Base-by-base conservation (phyloP, 2,888 invertebrate genomes). In the Ophion ventricosus region DNA sequence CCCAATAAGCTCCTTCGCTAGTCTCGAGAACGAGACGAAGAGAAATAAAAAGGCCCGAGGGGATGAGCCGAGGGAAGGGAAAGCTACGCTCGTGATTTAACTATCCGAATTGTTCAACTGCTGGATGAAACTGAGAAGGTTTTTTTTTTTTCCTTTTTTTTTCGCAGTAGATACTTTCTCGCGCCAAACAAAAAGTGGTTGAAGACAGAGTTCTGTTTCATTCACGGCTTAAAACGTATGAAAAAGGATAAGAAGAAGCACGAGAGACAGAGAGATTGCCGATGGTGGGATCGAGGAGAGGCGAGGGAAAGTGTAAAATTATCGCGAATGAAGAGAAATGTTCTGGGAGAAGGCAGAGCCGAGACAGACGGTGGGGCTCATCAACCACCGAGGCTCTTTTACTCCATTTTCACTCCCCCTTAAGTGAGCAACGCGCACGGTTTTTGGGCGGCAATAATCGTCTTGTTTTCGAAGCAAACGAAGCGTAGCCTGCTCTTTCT, bases 391-490 rank as follows among this genome's bases (percentile, higher is more conserved):
- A 81, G 76, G 80, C 74, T 83, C 66, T 73, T n/a, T n/a, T 40
- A 61, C 49, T 74, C 57, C 72, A 35, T 66, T 49, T 70, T 66
- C 26, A 56, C 35, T 64, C 54, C 57, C 23, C n/a, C n/a, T n/a
- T n/a, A 54, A 70, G 75, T 74, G 69, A 80, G 69, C 61, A 76
- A 40, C 69, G 40, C 26, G 49, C 66, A 79, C 76, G 77, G 54
- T 82, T 73, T 84, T 77, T 77, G 84, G 84, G 84, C 77, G 83
- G 75, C 83, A 81, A 87, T 85, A 85, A 85, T 80, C 78, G 84
- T 70, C 74, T 78, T 84, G 81, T 84, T 84, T 84, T 84, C 70
- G 78, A 78, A 84, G 81, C 84, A 78, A 81, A 69, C 67, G 78
- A 70, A 84, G 69, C 84, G 81, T 78, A 40, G 49, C 69, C 63